Percentiles rank a stretch among this genome's conserved stretches.
Conservation (phyloP, 2,888 invertebrate genomes). For the Phengaris alcon region DNA sequence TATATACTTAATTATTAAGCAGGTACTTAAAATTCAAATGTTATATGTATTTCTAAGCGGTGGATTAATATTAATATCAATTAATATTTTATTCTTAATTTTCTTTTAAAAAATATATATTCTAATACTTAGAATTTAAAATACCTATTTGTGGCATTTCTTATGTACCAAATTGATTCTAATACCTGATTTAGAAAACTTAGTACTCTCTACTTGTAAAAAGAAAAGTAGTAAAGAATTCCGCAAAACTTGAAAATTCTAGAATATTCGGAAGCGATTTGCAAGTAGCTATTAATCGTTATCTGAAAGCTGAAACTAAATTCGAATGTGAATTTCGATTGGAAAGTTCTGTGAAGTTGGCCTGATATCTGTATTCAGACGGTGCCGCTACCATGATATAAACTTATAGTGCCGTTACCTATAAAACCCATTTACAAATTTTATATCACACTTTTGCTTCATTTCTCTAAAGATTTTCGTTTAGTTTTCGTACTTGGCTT, state of each 20-base stretch:
- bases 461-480: constrained; percentile 2
- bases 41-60: no score
- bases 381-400: constrained; percentile 26
- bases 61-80: no score
- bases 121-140: neutral
- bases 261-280: constrained; percentile 30
- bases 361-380: constrained; percentile 38
- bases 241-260: constrained; percentile 24
- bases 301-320: constrained; percentile 30
- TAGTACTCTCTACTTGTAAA: neutral
- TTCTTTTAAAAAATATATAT: no score
- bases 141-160: neutral
- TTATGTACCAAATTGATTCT: neutral
- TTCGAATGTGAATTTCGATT: constrained; percentile 37
- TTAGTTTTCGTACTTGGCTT: neutral
- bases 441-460: constrained; percentile 5
- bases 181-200: neutral
- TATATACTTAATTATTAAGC: no score
- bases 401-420: constrained; percentile 29
- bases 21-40: no score
- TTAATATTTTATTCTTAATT: no score
- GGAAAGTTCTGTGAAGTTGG: constrained; percentile 36
- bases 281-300: constrained; percentile 30
- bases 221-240: neutral
- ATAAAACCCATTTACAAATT: constrained; percentile 22